Base-by-base conservation (phyloP, 92 coral and sea anemone species). In the Actinostola sp. region DNA sequence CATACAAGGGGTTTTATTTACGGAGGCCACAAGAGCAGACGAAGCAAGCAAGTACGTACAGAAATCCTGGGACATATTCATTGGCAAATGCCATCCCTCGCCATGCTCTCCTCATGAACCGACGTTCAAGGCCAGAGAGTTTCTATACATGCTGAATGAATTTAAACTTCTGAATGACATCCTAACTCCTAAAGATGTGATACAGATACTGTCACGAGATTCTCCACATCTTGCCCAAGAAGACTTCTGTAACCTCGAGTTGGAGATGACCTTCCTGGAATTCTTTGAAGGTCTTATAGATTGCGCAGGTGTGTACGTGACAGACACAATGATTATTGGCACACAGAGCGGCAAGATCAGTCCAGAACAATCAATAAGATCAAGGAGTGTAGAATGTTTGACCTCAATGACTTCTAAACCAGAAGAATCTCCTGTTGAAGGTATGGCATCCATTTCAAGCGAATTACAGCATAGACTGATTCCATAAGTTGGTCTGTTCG, bases 221-320 rank as follows among this genome's bases (percentile, higher is more conserved):
- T 88, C 89, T 63, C 95, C 97, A 70, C 89, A 70, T 17, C 62
- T 95, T 31, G 97, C 90, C 1, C 92, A 87, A 43, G 91, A 86
- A 8, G 97, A 86, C 61, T 95, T 88, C 64, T 91, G 88, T 65
- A 95, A 86, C 63, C 82, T 95, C 45, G 99, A 91, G 63, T 65
- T 91, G 12, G 99, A 95, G 72, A 72, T 95, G 78, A 91, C 99
- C 0, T 95, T 95, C 76, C 72, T 95, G 81, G 99, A 95, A 75
- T 89, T 95, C 56, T 88, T 85, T 65, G 99, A 95, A 62, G 97
- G 89, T 6, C 82, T 95, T 24, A 85, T 95, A 61, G 91, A 85
- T 5, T 95, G 99, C 77, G 93, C 97, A 4, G 62, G 66, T 35
- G 95, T 87, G 51, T 95, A 85, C 72, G 99, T 95, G 42, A 95